phyloP scores from a whole-genome alignment of 1,140 invertebrate species.

The Spodoptera frugiperda region DNA sequence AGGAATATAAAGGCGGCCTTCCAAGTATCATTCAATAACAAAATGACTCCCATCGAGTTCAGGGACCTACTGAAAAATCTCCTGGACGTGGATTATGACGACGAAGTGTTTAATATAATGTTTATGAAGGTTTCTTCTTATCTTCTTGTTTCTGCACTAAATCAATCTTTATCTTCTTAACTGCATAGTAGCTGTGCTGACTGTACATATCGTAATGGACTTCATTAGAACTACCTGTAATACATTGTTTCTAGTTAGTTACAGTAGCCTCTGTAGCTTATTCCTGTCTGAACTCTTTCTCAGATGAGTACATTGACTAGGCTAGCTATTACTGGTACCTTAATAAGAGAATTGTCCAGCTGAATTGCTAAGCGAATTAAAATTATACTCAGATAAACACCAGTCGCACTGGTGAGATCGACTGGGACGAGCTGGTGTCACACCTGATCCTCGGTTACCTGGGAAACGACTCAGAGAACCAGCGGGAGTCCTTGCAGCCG shows the following conservation, averaged over 20 bases:
- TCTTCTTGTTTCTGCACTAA: no score
- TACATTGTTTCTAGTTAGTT: no score
- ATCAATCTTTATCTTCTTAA: no score
- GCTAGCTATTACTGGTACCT: no score
- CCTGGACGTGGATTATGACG: constrained; percentile 79
- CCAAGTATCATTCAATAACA: constrained; percentile 64
- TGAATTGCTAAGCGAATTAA: neutral
- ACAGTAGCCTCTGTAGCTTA: no score
- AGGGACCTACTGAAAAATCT: constrained; percentile 65
- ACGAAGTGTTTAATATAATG: constrained; percentile 81
- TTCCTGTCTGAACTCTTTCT: no score
- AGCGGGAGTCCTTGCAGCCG: constrained; percentile 86
- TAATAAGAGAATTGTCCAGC: neutral
- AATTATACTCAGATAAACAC: constrained; percentile 80
- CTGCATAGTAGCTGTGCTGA: no score
- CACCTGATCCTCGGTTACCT: constrained; percentile 89
- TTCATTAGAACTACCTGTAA: no score
- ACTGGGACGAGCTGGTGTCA: constrained; percentile 90
- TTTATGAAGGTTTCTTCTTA: constrained; percentile 85
- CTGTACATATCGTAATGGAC: neutral
- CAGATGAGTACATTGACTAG: no score
- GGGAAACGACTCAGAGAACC: constrained; percentile 86
- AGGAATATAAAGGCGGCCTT: constrained; percentile 75
- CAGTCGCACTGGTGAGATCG: constrained; percentile 86
- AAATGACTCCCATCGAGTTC: constrained; percentile 70